Evolutionary conservation across 2,888 invertebrate species (phyloP), one percentile per base, ranked within the genome.

Genomic region (Aquatica leii): DNA sequence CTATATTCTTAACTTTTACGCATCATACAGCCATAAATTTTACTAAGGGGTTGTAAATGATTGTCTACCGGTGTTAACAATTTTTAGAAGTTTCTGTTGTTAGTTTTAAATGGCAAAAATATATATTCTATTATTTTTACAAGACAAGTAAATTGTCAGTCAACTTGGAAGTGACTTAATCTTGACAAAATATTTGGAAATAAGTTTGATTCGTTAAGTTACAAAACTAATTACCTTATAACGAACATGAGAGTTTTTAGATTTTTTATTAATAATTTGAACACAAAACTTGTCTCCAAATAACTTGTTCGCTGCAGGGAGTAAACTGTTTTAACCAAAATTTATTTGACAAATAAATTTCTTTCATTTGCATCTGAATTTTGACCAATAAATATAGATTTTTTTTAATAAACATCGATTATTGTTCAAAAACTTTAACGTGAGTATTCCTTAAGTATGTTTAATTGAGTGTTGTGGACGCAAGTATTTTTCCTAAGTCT

Each of bases 291-390:
- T 67, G 65, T 67, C 67, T 67, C 55, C 53, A 65, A 61, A 65
- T 65, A 65, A 65, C 65, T 56, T 58, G 65, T 61, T 58, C 61
- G 61, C 65, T 53, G 52, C 60, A 61, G 65, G 65, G 57, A 61
- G 65, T 65, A 65, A 65, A 65, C 61, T 61, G 61, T 65, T 61
- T 61, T 61, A 65, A 68, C 57, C 59, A 52, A 65, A 69, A 68
- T 69, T 69, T 69, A 69, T 69, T 69, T 69, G 69, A 67, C 68
- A 68, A 70, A 70, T 66, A 68, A 68, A 70, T 70, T 70, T 65
- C 61, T 50, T 60, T 67, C 66, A 65, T 62, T 62, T 62, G 57
- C 62, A 62, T 62, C 58, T 62, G 62, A 57, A 62, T 62, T 62
- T 62, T 62, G 50, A 56, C 55, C 61, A 62, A 62, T 62, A 62